Conservation (phyloP, 2,888 invertebrate genomes). For the Galeopsomyia nigrocyanea region DNA sequence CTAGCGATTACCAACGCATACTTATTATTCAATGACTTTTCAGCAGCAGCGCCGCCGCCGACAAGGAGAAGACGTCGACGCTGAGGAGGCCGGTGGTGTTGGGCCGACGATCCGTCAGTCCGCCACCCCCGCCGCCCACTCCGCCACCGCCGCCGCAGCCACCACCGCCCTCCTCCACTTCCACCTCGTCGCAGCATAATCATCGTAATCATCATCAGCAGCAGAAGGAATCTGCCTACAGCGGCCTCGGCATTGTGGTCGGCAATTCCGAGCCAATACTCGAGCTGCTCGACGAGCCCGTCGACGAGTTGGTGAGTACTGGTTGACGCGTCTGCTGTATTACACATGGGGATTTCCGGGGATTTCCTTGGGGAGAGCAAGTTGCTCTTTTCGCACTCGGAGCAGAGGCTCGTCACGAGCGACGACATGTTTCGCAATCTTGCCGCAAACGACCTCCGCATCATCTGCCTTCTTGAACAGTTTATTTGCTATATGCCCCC, state of each 20-base stretch:
- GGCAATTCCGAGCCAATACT: slow-evolving; percentile 53
- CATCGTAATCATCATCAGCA: not conserved
- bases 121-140: slow-evolving; percentile 25
- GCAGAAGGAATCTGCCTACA: not conserved
- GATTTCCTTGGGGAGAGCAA: too few relatives aligned
- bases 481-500: too few relatives aligned
- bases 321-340: too few relatives aligned
- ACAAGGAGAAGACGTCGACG: not conserved
- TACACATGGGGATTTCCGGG: too few relatives aligned
- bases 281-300: slow-evolving; percentile 61
- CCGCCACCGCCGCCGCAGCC: slow-evolving; percentile 10
- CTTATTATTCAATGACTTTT: not conserved
- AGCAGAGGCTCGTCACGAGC: too few relatives aligned
- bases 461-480: too few relatives aligned
- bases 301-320: slow-evolving; percentile 58
- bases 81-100: not conserved
- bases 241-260: slow-evolving; percentile 37
- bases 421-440: too few relatives aligned
- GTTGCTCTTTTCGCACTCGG: too few relatives aligned
- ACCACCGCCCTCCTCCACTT: not conserved
- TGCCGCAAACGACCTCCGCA: too few relatives aligned
- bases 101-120: not conserved
- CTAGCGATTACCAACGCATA: not conserved
- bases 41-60: too few relatives aligned
- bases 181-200: too few relatives aligned